Evolutionary conservation across 2,113 vertebrate genomes (phyloP), one percentile per base, ranked within the genome.

Genomic region (Camelus bactrianus): DNA sequence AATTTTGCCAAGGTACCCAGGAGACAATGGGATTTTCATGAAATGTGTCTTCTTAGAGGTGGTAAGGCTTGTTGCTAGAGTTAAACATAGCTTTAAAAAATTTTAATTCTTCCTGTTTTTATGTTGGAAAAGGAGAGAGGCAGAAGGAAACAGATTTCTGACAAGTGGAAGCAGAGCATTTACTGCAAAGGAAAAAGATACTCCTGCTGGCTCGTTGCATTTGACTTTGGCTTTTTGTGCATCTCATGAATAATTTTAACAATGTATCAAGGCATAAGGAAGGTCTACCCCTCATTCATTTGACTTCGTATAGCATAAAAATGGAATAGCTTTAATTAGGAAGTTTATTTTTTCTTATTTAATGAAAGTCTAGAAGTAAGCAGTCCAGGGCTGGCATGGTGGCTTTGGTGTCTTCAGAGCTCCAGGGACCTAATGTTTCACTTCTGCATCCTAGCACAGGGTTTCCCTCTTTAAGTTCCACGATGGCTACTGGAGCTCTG

Each of bases 1-100:
- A 89, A 93, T 97, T 97, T 94, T 93, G 77, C 69, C 69, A 54
- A 35, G 69, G 58, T 73, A 46, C 80, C 82, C 80, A 65, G 91
- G 89, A 92, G 93, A 95, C 79, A 83, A 15, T n/a, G 46, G 48
- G 70, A 20, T 85, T 92, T 94, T 92, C 69, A n/a, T 80, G 89
- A 91, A 90, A 72, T 87, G 79, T 76, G 32, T n/a, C 58, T 95
- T 96, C 89, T 93, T 86, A 60, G 54, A 87, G 67, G 22, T 76
- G 28, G 75, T 50, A 85, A 91, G 75, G 76, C 89, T 91, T 60
- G 87, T 95, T 93, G 69, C 85, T 72, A 46, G 69, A 90, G 70
- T 80, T 93, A 83, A 87, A 79, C 42, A 8, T 93, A 12, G 2
- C 76, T 93, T 76, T 91, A 32, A 48, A 42, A 14, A 9, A 50